Evolutionary conservation across 2,113 vertebrate genomes (phyloP).

Genomic region (Halichoeres trimaculatus): DNA sequence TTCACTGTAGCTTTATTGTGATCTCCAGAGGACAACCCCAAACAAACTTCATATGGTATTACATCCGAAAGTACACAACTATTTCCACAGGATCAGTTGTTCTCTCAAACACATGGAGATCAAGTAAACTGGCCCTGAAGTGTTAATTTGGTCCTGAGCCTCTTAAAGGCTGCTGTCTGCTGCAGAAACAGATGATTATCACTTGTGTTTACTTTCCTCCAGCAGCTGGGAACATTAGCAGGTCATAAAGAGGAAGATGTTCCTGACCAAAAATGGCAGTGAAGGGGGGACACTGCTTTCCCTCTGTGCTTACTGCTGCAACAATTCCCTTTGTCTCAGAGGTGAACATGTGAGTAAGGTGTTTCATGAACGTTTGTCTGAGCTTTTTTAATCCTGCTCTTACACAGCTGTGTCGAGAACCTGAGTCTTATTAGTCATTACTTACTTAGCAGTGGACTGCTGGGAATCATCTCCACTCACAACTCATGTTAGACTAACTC

Average conservation of each 20-base stretch:
- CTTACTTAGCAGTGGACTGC: too few species aligned
- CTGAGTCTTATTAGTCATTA: too few species aligned
- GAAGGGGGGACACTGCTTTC: conserved; percentile 34
- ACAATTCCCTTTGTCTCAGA: conserved; percentile 8
- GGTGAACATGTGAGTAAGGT: too few species aligned
- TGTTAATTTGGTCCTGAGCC: neutral
- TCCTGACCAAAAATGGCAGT: conserved; percentile 82
- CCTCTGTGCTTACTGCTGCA: neutral
- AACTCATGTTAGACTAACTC: too few species aligned
- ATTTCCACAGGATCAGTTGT: neutral
- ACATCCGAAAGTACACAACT: neutral
- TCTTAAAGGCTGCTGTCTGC: conserved; percentile 45
- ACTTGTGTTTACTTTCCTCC: conserved; percentile 67
- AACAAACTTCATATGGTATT: too few species aligned
- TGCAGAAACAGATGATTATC: conserved; percentile 50
- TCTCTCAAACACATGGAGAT: neutral
- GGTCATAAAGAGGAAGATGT: conserved; percentile 53
- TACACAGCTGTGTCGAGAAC: too few species aligned
- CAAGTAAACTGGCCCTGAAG: neutral
- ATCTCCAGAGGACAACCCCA: too few species aligned
- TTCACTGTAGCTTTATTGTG: too few species aligned
- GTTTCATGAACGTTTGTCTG: neutral
- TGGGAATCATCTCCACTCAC: too few species aligned
- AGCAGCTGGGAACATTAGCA: conserved; percentile 52
- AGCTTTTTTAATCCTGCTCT: neutral